phyloP scores from a whole-genome alignment of 2,888 invertebrate species.

The Lysandra bellargus region DNA sequence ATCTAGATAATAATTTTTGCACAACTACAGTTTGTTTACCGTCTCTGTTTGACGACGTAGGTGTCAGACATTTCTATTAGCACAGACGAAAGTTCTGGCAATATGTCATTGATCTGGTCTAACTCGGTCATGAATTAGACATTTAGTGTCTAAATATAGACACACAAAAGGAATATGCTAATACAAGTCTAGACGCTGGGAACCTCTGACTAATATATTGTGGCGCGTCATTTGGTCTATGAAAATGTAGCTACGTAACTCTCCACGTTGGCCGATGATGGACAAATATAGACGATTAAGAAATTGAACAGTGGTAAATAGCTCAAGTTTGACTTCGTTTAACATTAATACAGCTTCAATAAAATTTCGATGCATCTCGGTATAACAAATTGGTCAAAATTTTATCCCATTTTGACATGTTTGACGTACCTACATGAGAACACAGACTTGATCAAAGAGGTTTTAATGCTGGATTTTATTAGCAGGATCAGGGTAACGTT shows the following conservation, averaged over 20 bases:
- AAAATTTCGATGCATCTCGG: no score
- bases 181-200: constrained; percentile 17
- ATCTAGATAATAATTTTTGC: background rate
- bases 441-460: no score
- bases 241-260: background rate
- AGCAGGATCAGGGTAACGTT: no score
- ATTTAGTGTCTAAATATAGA: background rate
- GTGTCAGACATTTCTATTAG: constrained; percentile 4
- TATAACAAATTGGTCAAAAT: no score
- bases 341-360: no score
- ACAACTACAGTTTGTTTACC: background rate
- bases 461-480: no score
- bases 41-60: background rate
- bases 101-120: constrained; percentile 15
- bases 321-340: no score
- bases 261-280: no score
- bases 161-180: constrained; percentile 27
- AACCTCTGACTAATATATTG: background rate
- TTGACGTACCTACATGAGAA: no score
- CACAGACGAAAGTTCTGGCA: constrained; percentile 14
- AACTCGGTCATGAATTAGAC: constrained; percentile 6
- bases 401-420: no score
- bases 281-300: no score
- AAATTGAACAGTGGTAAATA: no score
- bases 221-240: background rate